Conservation (phyloP, 2,888 invertebrate species). For the Agrilus mali region DNA sequence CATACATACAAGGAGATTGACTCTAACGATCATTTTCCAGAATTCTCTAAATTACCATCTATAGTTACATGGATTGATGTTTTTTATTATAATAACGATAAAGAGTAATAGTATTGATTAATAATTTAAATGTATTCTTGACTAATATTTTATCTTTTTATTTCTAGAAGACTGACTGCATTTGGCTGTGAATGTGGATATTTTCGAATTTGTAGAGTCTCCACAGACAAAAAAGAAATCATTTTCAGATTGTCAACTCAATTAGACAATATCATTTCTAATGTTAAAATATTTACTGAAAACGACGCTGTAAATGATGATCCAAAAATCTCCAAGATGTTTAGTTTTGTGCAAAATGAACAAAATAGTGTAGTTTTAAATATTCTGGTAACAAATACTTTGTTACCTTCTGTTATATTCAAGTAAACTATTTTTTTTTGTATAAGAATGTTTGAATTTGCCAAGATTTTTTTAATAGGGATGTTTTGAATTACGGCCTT, state of each 20-base stretch:
- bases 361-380: slow-evolving; percentile 31
- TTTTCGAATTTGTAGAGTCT: slow-evolving; percentile 39
- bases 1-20: slow-evolving; percentile 45
- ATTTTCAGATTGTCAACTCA: slow-evolving; percentile 37
- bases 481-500: slow-evolving; percentile 37
- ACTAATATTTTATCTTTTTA: slow-evolving; percentile 4
- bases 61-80: slow-evolving; percentile 44
- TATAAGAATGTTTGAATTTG: not conserved
- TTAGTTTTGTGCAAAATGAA: not conserved
- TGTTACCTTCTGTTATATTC: slow-evolving; percentile 44
- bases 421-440: slow-evolving; percentile 30
- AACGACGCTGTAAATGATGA: slow-evolving; percentile 11
- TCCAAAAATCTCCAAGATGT: not conserved
- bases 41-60: slow-evolving; percentile 40
- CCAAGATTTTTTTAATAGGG: slow-evolving; percentile 26
- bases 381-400: slow-evolving; percentile 42
- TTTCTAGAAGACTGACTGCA: slow-evolving; percentile 40
- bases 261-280: slow-evolving; percentile 43
- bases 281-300: slow-evolving; percentile 37
- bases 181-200: slow-evolving; percentile 50
- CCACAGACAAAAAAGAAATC: slow-evolving; percentile 36
- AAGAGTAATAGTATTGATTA: slow-evolving; percentile 29
- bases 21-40: slow-evolving; percentile 44
- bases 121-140: slow-evolving; percentile 2
- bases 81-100: slow-evolving; percentile 34